Conservation (phyloP, 2,888 invertebrate genomes). For the Ichneumoninae sp. region DNA sequence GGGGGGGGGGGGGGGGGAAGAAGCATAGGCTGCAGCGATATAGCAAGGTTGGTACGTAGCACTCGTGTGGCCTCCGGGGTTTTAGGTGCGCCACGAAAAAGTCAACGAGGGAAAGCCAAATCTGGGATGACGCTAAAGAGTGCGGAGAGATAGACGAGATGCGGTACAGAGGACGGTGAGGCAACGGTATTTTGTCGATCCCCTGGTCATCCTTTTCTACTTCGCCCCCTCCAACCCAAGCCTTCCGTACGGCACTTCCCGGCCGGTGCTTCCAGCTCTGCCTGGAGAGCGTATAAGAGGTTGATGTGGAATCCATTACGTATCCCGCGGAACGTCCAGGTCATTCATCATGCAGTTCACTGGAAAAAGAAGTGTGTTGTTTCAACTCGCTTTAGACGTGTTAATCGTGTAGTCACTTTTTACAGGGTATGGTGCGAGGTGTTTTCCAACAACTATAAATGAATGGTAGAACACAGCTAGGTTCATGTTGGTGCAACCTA, state of each 20-base stretch:
- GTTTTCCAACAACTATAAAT: too few species aligned
- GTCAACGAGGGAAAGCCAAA: slow-evolving; percentile 21
- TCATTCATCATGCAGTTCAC: slow-evolving; percentile 68
- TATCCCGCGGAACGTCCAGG: slow-evolving; percentile 63
- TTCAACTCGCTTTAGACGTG: too few species aligned
- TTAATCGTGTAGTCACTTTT: slow-evolving; percentile 20
- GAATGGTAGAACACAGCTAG: too few species aligned
- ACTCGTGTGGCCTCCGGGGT: slow-evolving; percentile 21
- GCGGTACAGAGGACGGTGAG: neutral
- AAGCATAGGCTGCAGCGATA: slow-evolving; percentile 13
- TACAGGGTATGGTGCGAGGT: slow-evolving; percentile 24
- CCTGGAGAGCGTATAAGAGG: slow-evolving; percentile 66
- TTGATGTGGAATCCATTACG: slow-evolving; percentile 71
- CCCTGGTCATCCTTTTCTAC: slow-evolving; percentile 12
- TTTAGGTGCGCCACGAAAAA: slow-evolving; percentile 4
- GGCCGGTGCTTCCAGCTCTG: slow-evolving; percentile 19
- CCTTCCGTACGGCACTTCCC: neutral
- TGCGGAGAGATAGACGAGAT: slow-evolving; percentile 12
- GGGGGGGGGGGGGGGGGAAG: neutral
- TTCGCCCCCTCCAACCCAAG: slow-evolving; percentile 23
- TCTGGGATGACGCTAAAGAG: slow-evolving; percentile 15
- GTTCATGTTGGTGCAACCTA: too few species aligned
- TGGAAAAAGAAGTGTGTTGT: too few species aligned
- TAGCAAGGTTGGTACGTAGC: slow-evolving; percentile 11
- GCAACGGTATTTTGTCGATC: slow-evolving; percentile 5